A percentile compares a stretch with the other conserved stretches of the same genome.
Evolutionary conservation across 2,888 invertebrate genomes (phyloP).

Genomic region (Agrotis exclamationis): DNA sequence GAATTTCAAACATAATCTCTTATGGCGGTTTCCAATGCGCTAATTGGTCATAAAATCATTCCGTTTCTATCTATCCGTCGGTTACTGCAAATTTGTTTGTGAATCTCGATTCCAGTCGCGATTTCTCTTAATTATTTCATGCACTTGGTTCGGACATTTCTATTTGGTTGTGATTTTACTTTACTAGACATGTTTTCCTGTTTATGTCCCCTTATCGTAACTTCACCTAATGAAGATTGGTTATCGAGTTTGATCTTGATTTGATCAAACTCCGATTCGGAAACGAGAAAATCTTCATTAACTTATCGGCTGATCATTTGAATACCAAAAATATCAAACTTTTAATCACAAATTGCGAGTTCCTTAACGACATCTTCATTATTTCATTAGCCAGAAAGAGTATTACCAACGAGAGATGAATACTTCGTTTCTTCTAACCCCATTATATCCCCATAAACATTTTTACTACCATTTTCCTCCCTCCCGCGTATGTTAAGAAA

Average conservation of each 20-base stretch:
- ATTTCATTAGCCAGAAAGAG: conserved; percentile 20
- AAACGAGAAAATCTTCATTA: neutral
- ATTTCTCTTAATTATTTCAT: conserved; percentile 54
- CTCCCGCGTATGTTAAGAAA: conserved; percentile 44
- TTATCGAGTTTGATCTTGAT: neutral
- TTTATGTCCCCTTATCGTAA: neutral
- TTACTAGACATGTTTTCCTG: conserved; percentile 10
- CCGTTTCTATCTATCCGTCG: conserved; percentile 41
- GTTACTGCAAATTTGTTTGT: conserved; percentile 54
- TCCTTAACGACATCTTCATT: neutral
- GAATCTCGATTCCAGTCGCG: conserved; percentile 39
- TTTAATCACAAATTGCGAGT: neutral
- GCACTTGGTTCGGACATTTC: conserved; percentile 31
- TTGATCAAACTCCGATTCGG: neutral
- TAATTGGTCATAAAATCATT: conserved; percentile 67
- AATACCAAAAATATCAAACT: neutral
- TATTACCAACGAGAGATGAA: conserved; percentile 32
- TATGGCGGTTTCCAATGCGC: conserved; percentile 56
- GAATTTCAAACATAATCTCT: conserved; percentile 60
- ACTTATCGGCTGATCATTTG: neutral
- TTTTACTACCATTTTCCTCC: conserved; percentile 50
- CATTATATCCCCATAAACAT: conserved; percentile 53
- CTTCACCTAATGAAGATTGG: neutral
- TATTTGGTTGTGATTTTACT: conserved; percentile 18
- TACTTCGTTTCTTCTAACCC: conserved; percentile 28